Evolutionary conservation across 2,797 vertebrate genomes (phyloP).

Genomic region (Pachyuromys duprasi): DNA sequence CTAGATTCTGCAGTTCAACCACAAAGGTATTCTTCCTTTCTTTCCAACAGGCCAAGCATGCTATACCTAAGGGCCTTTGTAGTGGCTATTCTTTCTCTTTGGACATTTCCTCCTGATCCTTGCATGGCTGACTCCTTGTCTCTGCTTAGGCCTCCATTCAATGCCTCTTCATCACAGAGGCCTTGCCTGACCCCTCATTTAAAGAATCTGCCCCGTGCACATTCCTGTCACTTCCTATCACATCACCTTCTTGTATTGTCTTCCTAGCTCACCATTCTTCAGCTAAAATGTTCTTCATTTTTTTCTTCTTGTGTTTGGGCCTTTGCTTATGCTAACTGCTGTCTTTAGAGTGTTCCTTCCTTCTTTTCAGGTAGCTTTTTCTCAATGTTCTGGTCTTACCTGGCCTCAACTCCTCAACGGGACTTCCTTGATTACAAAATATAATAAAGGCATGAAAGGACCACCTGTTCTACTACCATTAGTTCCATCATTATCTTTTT

Average conservation of each 20-base stretch:
- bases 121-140: slow-evolving; percentile 57
- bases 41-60: slow-evolving; percentile 22
- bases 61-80: neutral
- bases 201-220: slow-evolving; percentile 54
- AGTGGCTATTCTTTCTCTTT: slow-evolving; percentile 44
- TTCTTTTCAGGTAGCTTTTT: slow-evolving; percentile 37
- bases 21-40: neutral
- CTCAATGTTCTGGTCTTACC: slow-evolving; percentile 34
- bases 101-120: slow-evolving; percentile 43
- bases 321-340: slow-evolving; percentile 29
- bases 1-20: neutral
- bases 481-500: neutral
- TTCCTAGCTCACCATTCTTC: slow-evolving; percentile 60
- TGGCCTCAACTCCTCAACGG: slow-evolving; percentile 12
- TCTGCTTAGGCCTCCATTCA: slow-evolving; percentile 67
- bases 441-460: neutral
- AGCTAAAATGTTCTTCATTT: slow-evolving; percentile 51
- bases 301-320: slow-evolving; percentile 42
- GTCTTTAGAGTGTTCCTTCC: neutral
- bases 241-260: slow-evolving; percentile 61
- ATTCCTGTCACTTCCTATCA: slow-evolving; percentile 69
- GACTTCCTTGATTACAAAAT: neutral
- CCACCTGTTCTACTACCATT: neutral
- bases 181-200: slow-evolving; percentile 65
- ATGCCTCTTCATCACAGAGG: slow-evolving; percentile 32